Conservation (phyloP, 2,113 vertebrate genomes). For the Pangasianodon hypophthalmus region DNA sequence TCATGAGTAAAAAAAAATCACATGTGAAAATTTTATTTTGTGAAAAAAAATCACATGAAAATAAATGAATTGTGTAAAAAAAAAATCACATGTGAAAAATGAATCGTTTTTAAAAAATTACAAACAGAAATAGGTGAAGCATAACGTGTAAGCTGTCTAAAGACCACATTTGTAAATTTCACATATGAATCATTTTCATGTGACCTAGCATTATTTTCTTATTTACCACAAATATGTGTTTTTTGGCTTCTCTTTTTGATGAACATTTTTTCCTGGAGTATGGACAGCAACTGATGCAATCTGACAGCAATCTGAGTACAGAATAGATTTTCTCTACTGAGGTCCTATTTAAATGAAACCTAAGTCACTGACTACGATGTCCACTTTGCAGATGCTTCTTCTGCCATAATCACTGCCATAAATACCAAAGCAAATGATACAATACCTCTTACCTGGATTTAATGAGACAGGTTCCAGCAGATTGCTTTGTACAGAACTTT, state of each 20-base stretch:
- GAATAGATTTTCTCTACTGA: slow-evolving; percentile 4
- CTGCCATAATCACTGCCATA: background rate
- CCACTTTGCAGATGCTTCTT: background rate
- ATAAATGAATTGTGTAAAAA: background rate
- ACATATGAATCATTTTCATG: background rate
- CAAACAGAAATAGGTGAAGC: background rate
- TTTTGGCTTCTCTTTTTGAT: background rate
- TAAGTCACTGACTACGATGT: background rate
- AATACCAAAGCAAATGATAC: background rate
- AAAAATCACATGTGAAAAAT: background rate
- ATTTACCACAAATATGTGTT: background rate
- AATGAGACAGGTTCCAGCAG: background rate
- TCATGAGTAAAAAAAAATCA: background rate
- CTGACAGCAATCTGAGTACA: slow-evolving; percentile 3
- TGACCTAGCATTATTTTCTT: background rate
- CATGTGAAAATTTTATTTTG: background rate
- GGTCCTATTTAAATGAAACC: background rate
- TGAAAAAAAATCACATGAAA: too few relatives aligned
- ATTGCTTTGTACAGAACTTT: slow-evolving; percentile 6
- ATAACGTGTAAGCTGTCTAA: background rate
- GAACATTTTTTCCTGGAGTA: background rate
- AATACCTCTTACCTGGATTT: background rate
- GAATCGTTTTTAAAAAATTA: background rate
- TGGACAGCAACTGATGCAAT: slow-evolving; percentile 6
- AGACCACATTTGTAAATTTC: background rate